Base-by-base conservation (phyloP, 2,113 vertebrate species). In the Erpornis zantholeuca region DNA sequence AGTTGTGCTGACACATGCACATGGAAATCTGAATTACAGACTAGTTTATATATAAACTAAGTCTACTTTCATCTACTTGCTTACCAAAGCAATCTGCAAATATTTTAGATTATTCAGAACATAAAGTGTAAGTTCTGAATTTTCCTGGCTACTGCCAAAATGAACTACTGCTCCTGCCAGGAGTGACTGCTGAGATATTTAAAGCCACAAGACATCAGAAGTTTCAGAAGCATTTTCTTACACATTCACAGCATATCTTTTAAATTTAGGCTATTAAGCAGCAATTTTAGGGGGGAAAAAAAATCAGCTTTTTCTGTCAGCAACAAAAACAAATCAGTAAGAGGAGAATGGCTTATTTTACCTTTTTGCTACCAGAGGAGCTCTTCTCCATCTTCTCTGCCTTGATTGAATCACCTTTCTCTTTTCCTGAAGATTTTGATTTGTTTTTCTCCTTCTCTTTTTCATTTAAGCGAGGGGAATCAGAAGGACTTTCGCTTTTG, bases 391-490 rank as follows among this genome's bases (percentile, higher is more conserved):
- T 96, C 95, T 98, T 98, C 94, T 98, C 98, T 24, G 98, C 97
- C 98, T 99, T 99, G 96, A 99, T 98, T 45, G 98, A 98, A 76
- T 99, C 99, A 2, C 98, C 97, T 94, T 99, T 99, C 96, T 99
- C 99, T 98, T 99, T 99, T 95, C 99, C 98, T 95, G 99, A 99
- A 86, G 99, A 99, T 96, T 99, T 99, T 73, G 99, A 99, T 96
- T 99, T 99, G 97, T 97, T 98, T 97, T 99, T 99, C 90, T 99
- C 99, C 78, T 99, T 99, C 81, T 99, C 99, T 88, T 98, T 98
- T 82, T 98, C 98, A 86, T 97, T 98, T 52, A 99, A 98, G 70
- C 98, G 98, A 44, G 99, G 99, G 49, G 99, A 99, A 97, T 99
- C 99, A 52, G 98, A 98, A 25, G 99, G 99, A 96, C 99, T 99